Base-by-base conservation (phyloP, 2,797 vertebrate genomes). In the Lateolabrax maculatus region DNA sequence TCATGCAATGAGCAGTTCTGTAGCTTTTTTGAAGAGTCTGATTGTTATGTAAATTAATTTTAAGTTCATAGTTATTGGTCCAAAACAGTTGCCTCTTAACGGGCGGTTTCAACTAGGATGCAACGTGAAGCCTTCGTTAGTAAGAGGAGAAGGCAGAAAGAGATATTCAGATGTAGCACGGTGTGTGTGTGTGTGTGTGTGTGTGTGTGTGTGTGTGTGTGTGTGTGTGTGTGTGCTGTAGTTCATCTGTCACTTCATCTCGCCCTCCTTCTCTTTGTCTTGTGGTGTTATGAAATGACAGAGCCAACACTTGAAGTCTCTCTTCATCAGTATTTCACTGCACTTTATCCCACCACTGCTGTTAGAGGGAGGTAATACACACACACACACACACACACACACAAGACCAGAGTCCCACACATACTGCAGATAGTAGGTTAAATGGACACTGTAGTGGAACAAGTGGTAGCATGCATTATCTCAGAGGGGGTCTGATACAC, bases 301-400 rank as follows among this genome's bases (percentile, higher is more conserved):
- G 55, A 86, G 70, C 52, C 67, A 80, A 84, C 73, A 71, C 74
- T 80, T 68, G 67, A 76, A 78, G 77, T 84, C 79, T 76, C 67
- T 79, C 79, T 73, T 84, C 43, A 84, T 87, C 82, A 77, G 83
- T 86, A 84, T 89, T 90, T 85, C 80, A 66, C 73, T 53, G 55
- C 49, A 71, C 52, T 77, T 68, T 55, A 75, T 83, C 56, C 41
- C 58, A 63, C 48, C 52, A 55, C 49, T 74, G 73, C 85, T 80
- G 68, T 81, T 84, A 78, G 25, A 64, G 21, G 12, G 69, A 49
- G 4, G 10, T n/a, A 58, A 66, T 41, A 65, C 44, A 66, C 27
- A 68, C 36, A 58, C 67, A 72, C 68, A 51, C 66, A 79, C 55
- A 64, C 23, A 23, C 44, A n/a, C 27, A 36, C 46, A 80, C 56